Percentiles rank a stretch among this genome's conserved stretches.
These are phyloP conservation scores for Aradus depressus DNA, from an alignment of 2,888 invertebrate species.

Conservation along the genomic window DNA sequence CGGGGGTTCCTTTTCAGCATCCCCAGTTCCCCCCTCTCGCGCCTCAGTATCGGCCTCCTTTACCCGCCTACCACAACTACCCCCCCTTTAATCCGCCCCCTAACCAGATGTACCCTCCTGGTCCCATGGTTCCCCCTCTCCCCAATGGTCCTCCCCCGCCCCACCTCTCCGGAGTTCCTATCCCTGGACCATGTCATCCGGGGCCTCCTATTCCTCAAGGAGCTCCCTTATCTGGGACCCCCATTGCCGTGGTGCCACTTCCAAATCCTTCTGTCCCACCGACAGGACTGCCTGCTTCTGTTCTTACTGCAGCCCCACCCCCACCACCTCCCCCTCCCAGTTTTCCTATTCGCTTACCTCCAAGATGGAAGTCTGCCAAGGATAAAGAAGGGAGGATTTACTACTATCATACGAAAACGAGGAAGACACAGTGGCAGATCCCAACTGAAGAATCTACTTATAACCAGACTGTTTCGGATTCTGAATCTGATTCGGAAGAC, in stretches of 20 bases:
- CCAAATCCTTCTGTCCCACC: constrained; percentile 25
- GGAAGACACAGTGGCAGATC: constrained; percentile 63
- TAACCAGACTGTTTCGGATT: constrained; percentile 31
- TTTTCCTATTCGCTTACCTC: constrained; percentile 55
- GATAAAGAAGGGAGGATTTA: constrained; percentile 76
- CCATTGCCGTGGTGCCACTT: constrained; percentile 26
- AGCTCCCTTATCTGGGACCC: constrained; percentile 26
- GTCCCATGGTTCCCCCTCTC: constrained; percentile 10
- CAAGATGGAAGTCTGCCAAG: constrained; percentile 75
- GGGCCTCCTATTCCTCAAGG: constrained; percentile 29
- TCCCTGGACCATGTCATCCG: constrained; percentile 22
- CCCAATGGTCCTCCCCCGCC: constrained; percentile 20
- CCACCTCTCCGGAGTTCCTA: constrained; percentile 20
- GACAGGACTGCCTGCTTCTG: not conserved
- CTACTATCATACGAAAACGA: constrained; percentile 76
- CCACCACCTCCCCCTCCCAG: constrained; percentile 24
- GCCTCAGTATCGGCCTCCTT: constrained; percentile 12
- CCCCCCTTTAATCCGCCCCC: constrained; percentile 20
- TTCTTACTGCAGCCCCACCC: constrained; percentile 12
- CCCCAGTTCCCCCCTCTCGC: constrained; percentile 6
- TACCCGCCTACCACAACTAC: constrained; percentile 8
- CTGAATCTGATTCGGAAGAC: constrained; percentile 28
- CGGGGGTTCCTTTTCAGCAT: constrained; percentile 4
- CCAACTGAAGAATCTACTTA: constrained; percentile 26
- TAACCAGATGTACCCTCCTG: constrained; percentile 16